These are phyloP conservation scores for Drosophila parabipectinata DNA, from an alignment of 1,140 invertebrate species.

Conservation along the genomic window DNA sequence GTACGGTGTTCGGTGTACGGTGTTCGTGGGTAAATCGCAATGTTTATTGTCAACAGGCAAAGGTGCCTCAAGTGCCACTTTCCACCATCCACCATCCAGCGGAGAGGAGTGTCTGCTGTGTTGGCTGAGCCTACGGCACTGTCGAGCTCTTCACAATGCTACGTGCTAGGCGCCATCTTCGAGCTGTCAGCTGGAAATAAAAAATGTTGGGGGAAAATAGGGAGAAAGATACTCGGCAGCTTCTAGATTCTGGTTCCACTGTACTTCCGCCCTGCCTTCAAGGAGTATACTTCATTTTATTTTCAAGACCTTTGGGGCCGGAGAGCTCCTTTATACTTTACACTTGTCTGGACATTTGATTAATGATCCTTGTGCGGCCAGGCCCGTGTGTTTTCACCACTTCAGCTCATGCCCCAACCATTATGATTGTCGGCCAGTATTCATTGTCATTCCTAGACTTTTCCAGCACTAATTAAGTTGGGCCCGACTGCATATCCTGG, in stretches of 20 bases:
- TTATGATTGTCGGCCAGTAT: constrained; percentile 57
- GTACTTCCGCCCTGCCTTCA: constrained; percentile 27
- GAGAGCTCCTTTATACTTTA: constrained; percentile 61
- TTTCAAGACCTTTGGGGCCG: constrained; percentile 41
- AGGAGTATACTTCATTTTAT: constrained; percentile 46
- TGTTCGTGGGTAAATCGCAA: constrained; percentile 57
- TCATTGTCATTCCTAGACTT: constrained; percentile 57
- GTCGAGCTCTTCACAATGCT: constrained; percentile 40
- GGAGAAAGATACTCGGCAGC: too few relatives aligned
- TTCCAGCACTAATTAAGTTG: constrained; percentile 50
- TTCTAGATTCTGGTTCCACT: constrained; percentile 4
- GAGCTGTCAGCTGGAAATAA: constrained; percentile 6
- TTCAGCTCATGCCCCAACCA: constrained; percentile 49
- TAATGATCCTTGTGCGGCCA: constrained; percentile 76
- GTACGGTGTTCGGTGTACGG: neutral
- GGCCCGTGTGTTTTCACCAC: constrained; percentile 23
- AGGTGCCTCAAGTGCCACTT: constrained; percentile 73
- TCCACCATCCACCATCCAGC: constrained; percentile 19
- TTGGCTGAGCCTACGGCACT: constrained; percentile 33
- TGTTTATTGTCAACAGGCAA: constrained; percentile 79
- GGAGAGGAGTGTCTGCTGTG: constrained; percentile 14
- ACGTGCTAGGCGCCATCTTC: constrained; percentile 48
- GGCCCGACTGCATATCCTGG: constrained; percentile 13
- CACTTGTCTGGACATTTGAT: constrained; percentile 82
- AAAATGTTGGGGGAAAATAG: neutral